These are phyloP conservation scores for Diorhabda elongata DNA, from an alignment of 1,140 invertebrate species.

Conservation along the genomic window DNA sequence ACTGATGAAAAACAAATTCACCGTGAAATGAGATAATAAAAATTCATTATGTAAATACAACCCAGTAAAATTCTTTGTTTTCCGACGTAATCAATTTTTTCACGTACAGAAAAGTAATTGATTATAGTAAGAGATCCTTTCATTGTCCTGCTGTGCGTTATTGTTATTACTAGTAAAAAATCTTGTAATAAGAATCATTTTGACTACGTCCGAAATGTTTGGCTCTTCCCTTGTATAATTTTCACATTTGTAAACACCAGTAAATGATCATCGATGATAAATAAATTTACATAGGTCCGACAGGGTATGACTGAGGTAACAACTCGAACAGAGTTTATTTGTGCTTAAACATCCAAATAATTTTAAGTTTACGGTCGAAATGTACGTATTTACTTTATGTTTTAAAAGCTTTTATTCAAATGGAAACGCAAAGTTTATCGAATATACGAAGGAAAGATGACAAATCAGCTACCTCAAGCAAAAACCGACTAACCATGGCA, in stretches of 20 bases:
- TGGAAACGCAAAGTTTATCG: too few species aligned
- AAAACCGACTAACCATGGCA: too few species aligned
- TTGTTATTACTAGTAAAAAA: background rate
- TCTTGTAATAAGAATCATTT: background rate
- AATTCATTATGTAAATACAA: conserved; percentile 3
- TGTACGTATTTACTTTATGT: too few species aligned
- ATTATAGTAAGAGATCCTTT: background rate
- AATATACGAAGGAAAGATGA: too few species aligned
- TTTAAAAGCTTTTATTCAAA: too few species aligned
- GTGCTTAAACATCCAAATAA: too few species aligned
- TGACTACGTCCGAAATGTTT: background rate
- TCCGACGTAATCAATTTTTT: background rate
- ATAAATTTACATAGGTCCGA: background rate
- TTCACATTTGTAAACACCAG: conserved; percentile 2
- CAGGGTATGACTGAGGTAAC: background rate
- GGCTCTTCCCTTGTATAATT: background rate
- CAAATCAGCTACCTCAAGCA: too few species aligned
- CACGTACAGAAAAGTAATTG: background rate
- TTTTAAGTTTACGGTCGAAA: too few species aligned
- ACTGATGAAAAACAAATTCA: background rate
- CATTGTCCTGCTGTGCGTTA: background rate
- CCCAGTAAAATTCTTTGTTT: background rate
- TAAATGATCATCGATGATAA: background rate
- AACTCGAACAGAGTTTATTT: too few species aligned
- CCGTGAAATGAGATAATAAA: conserved; percentile 2